Evolutionary conservation across 1,140 invertebrate genomes (phyloP), one percentile per base, ranked within the genome.

Genomic region (Hyposmocoma kahamanoa): DNA sequence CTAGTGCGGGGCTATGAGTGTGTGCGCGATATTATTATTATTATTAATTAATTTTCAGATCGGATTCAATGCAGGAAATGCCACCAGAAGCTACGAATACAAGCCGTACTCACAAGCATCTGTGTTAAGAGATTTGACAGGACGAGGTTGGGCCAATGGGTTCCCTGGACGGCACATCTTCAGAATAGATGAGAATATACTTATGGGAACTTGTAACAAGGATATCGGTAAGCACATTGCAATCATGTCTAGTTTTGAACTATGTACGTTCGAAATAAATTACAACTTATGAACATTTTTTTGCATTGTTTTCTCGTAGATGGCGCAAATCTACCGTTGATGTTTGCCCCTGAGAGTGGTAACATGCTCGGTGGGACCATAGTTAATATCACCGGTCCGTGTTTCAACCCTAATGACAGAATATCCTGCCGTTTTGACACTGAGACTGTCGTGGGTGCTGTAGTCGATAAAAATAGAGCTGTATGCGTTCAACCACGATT

Each of bases 21-120:
- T n/a, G n/a, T n/a, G n/a, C n/a, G n/a, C n/a, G n/a, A n/a, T n/a
- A n/a, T n/a, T n/a, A n/a, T n/a, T n/a, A n/a, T n/a, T n/a, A n/a
- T n/a, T n/a, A n/a, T n/a, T n/a, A n/a, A n/a, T n/a, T n/a, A n/a
- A n/a, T 32, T 61, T 83, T 56, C 63, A 96, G 94, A 91, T 98
- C 65, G 97, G 97, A 26, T 98, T 98, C 82, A 98, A 98, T 73
- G 96, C 94, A 43, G 97, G 97, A 47, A 98, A 98, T 70, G 96
- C 95, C 11, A 98, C 96, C 1, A 90, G 93, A 71, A 92, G 92
- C 49, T 97, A 93, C 76, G 95, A 97, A 81, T 97, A 97, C 74
- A 90, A 89, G 45, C 96, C 96, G 0, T 98, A 97, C 80, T 97
- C 96, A 36, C 96, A 97, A 84, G 88, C 90, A 22, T 92, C 95